Evolutionary conservation across 2,888 invertebrate genomes (phyloP), one percentile per base, ranked within the genome.

Genomic region (Pseudococcus viburni): DNA sequence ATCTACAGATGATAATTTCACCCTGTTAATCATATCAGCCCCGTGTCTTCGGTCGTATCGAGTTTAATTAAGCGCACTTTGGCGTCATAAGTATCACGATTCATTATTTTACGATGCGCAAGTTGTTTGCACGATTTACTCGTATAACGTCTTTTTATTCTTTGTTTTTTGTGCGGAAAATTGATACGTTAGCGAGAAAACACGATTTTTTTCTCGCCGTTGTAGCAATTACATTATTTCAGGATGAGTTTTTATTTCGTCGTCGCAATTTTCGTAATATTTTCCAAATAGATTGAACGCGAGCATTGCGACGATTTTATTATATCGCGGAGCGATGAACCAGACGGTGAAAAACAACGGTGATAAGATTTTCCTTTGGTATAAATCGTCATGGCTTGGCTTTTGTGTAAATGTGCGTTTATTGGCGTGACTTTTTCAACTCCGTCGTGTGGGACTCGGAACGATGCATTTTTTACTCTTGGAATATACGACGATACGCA

Each of bases 391-490:
- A 19, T 59, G 19, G 59, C n/a, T 59, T 12, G 59, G 59, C 5
- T 59, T 59, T 59, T 59, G 55, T 59, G 59, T 19, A 59, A 59
- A 59, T 33, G 26, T 19, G 59, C 59, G 59, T 59, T 55, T 59
- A 59, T 46, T 46, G 46, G 12, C 19, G 19, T 59, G 59, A 59
- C 26, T 59, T 59, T 59, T 59, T 59, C 9, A 59, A 19, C 59
- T 19, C 19, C 5, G n/a, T 59, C 19, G 51, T 17, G 12, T 51
- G 51, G 5, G 12, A 51, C 51, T 12, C 17, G 4, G 51, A 17
- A 51, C 51, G 51, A 73, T 73, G 68, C 68, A 73, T 33, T 73
- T 73, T 73, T 73, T 26, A 33, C 33, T 33, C 26, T 33, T 33
- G 3, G 26, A 33, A 33, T 33, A 33, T 33, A 33, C 26, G 26